These are phyloP conservation scores for Alitta virens DNA, from an alignment of 2,888 invertebrate genomes.

Conservation along the genomic window DNA sequence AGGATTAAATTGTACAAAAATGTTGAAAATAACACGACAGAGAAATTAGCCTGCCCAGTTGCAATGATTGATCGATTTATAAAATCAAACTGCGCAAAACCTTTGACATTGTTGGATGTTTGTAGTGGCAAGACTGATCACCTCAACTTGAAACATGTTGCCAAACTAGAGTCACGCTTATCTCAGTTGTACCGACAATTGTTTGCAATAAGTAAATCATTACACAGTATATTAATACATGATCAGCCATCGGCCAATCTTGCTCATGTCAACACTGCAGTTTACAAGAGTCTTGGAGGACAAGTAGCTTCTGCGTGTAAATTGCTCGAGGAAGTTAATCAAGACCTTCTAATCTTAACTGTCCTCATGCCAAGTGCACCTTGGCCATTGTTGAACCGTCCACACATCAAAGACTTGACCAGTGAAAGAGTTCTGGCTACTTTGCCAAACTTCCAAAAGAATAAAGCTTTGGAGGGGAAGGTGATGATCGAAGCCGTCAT, in stretches of 20 bases:
- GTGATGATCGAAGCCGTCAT: neutral
- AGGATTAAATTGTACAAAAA: slow-evolving; percentile 50
- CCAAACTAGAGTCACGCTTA: slow-evolving; percentile 45
- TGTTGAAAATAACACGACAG: slow-evolving; percentile 38
- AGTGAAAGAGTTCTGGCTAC: neutral
- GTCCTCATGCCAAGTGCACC: slow-evolving; percentile 48
- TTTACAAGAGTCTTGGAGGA: slow-evolving; percentile 33
- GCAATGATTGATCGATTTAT: slow-evolving; percentile 43
- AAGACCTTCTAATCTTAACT: slow-evolving; percentile 42
- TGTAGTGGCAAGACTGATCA: slow-evolving; percentile 44
- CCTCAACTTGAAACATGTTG: slow-evolving; percentile 51
- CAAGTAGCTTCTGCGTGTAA: slow-evolving; percentile 39
- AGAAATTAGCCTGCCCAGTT: slow-evolving; percentile 36
- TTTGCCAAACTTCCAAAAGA: neutral
- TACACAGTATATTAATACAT: neutral
- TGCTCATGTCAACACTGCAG: slow-evolving; percentile 16
- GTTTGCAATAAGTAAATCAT: slow-evolving; percentile 32
- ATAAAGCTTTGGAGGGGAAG: neutral
- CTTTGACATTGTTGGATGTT: slow-evolving; percentile 43
- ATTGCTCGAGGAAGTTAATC: slow-evolving; percentile 38
- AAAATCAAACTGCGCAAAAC: slow-evolving; percentile 30
- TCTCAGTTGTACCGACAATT: slow-evolving; percentile 43
- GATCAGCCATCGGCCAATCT: neutral
- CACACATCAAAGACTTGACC: neutral
- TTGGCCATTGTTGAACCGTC: slow-evolving; percentile 32